phyloP scores from a whole-genome alignment of 2,888 invertebrate species.

The Drosophila nr. medialis region DNA sequence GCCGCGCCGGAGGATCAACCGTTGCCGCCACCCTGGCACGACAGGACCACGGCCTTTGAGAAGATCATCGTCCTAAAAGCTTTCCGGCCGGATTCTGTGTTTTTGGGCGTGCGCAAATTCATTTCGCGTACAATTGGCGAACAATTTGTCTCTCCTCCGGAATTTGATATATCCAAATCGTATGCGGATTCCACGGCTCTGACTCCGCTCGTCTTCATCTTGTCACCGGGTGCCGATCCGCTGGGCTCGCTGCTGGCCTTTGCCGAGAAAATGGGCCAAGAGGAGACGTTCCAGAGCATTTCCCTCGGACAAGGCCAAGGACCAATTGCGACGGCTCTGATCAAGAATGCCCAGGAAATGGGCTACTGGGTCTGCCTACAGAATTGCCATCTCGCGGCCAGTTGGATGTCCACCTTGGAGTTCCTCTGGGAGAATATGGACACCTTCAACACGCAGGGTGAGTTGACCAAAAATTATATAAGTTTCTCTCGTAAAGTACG shows the following conservation, averaged over 20 bases:
- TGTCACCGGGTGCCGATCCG: constrained; percentile 96
- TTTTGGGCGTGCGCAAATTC: constrained; percentile 91
- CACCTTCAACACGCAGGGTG: constrained; percentile 86
- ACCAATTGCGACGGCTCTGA: constrained; percentile 91
- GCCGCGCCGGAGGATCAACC: constrained; percentile 88
- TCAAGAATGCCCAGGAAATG: constrained; percentile 89
- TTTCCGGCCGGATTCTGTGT: constrained; percentile 93
- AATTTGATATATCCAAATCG: constrained; percentile 92
- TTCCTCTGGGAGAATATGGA: constrained; percentile 91
- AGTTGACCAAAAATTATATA: constrained; percentile 29
- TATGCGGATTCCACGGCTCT: constrained; percentile 92
- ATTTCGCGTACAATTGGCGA: constrained; percentile 89
- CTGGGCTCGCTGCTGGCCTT: constrained; percentile 86
- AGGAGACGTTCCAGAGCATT: constrained; percentile 91
- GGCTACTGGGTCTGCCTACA: constrained; percentile 93
- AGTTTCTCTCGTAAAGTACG: not conserved
- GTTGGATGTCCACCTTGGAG: constrained; percentile 95
- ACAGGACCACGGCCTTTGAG: constrained; percentile 89
- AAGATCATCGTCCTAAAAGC: constrained; percentile 92
- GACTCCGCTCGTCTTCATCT: constrained; percentile 93
- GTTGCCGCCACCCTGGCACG: constrained; percentile 89
- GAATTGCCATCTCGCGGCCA: constrained; percentile 96
- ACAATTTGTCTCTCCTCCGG: constrained; percentile 93
- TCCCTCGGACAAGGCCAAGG: constrained; percentile 96
- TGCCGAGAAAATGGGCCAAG: constrained; percentile 92